Conservation (phyloP, 2,888 invertebrate genomes). For the Ptilodon capucinus region DNA sequence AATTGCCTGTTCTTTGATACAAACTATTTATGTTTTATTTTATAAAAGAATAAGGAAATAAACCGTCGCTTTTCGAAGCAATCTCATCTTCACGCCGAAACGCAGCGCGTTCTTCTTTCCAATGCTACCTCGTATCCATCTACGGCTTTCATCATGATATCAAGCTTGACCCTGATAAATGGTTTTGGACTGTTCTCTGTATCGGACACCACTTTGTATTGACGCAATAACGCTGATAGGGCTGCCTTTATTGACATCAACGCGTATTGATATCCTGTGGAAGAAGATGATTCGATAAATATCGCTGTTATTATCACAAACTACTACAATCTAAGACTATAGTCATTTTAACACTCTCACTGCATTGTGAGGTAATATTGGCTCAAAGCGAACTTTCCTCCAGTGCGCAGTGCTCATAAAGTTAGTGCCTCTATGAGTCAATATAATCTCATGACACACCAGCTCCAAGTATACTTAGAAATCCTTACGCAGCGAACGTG, state of each 20-base stretch:
- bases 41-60: too few species aligned
- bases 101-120: conserved; percentile 32
- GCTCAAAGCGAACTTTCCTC: too few species aligned
- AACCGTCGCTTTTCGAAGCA: neutral
- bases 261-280: conserved; percentile 63
- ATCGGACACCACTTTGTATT: conserved; percentile 46
- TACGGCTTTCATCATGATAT: conserved; percentile 65
- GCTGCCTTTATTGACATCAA: conserved; percentile 62
- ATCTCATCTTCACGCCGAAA: neutral
- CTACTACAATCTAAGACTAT: too few species aligned
- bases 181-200: conserved; percentile 43
- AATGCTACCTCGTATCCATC: conserved; percentile 53
- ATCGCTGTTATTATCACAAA: conserved; percentile 5
- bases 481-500: too few species aligned
- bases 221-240: conserved; percentile 44
- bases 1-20: too few species aligned
- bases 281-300: conserved; percentile 1
- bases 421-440: too few species aligned
- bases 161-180: conserved; percentile 54
- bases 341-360: too few species aligned
- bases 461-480: too few species aligned
- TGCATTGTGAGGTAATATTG: too few species aligned
- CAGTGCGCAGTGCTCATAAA: too few species aligned
- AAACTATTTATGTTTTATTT: too few species aligned
- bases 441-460: too few species aligned